phyloP scores from a whole-genome alignment of 2,888 invertebrate genomes.

The Apamea anceps region DNA sequence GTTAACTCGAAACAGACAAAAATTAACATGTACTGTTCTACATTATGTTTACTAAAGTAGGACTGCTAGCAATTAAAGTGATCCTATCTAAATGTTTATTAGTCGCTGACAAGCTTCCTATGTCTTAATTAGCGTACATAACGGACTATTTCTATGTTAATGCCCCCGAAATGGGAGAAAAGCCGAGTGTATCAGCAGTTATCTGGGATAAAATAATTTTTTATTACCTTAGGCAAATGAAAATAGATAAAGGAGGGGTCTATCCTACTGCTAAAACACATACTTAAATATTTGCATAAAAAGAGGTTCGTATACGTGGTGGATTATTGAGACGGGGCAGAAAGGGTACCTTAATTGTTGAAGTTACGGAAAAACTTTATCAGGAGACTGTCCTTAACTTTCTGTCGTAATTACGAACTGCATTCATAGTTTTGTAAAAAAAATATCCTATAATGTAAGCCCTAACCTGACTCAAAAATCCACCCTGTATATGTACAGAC shows the following conservation, averaged over 20 bases:
- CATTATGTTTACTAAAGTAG: constrained; percentile 25
- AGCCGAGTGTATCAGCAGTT: constrained; percentile 27
- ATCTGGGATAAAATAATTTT: constrained; percentile 17
- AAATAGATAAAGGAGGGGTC: not conserved
- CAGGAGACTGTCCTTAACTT: not conserved
- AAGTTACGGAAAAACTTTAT: not conserved
- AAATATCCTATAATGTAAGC: not conserved
- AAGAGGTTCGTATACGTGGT: not conserved
- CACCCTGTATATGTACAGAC: not conserved
- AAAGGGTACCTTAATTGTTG: not conserved
- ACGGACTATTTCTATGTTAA: constrained; percentile 57
- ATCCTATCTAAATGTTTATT: constrained; percentile 60
- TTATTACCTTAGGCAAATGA: not conserved
- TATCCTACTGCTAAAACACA: not conserved
- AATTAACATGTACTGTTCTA: constrained; percentile 12
- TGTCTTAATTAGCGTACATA: constrained; percentile 55
- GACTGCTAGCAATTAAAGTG: constrained; percentile 33
- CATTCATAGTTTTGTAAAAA: not conserved
- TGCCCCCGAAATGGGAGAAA: constrained; percentile 29
- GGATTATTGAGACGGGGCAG: not conserved
- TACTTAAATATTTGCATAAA: not conserved
- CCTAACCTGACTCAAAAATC: not conserved
- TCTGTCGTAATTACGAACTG: not conserved
- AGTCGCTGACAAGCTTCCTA: constrained; percentile 44
- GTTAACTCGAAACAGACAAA: constrained; percentile 34